Percentiles rank a stretch among this genome's conserved stretches.
These are phyloP conservation scores for Enteromius paludinosus DNA, from an alignment of 2,797 vertebrate genomes.

Conservation along the genomic window DNA sequence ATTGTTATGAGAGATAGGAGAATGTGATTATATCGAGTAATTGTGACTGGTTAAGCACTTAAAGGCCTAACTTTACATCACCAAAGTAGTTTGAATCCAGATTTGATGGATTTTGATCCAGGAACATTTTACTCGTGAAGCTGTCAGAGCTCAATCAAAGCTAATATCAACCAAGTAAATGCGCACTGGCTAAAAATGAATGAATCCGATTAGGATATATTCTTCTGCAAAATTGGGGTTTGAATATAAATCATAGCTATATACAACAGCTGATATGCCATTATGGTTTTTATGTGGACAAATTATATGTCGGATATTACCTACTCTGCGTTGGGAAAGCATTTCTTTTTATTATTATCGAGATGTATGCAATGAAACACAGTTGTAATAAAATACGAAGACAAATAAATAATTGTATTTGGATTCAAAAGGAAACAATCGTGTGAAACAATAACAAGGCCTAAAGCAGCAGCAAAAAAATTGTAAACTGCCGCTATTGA, in stretches of 20 bases:
- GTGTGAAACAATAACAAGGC: background rate
- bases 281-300: background rate
- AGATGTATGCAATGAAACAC: background rate
- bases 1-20: conserved; percentile 7
- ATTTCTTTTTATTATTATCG: background rate
- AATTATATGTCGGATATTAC: background rate
- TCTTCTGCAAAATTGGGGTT: background rate
- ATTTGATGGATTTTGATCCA: conserved; percentile 20
- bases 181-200: background rate
- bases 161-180: background rate
- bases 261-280: background rate
- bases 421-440: background rate
- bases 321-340: background rate
- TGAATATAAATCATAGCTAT: background rate
- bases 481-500: background rate
- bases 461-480: background rate
- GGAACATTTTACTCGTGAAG: background rate
- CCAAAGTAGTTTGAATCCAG: background rate
- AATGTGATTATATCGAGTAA: conserved; percentile 18
- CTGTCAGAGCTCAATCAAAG: background rate
- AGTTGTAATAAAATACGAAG: background rate
- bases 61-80: background rate
- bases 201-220: conserved; percentile 4
- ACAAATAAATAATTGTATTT: background rate
- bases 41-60: background rate